phyloP scores from a whole-genome alignment of 2,888 invertebrate species.

The Chironomus tentans region DNA sequence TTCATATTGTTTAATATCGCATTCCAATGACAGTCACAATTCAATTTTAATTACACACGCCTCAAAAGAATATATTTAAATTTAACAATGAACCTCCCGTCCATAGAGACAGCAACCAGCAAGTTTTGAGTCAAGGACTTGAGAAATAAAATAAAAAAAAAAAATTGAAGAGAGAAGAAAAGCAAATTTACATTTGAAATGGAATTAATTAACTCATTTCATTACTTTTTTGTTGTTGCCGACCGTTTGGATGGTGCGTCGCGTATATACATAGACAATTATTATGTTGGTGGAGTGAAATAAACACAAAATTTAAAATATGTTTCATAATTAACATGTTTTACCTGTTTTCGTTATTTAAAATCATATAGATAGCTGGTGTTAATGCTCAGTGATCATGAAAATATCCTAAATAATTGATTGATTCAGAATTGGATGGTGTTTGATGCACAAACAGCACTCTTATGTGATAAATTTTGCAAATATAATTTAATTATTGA shows the following conservation, averaged over 20 bases:
- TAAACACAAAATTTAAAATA: neutral
- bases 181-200: conserved; percentile 22
- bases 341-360: neutral
- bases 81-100: no score
- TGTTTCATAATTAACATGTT: neutral
- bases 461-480: no score
- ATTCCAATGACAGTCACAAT: neutral
- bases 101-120: no score
- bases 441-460: neutral
- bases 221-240: neutral
- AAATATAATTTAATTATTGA: no score
- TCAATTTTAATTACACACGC: neutral
- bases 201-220: conserved; percentile 13
- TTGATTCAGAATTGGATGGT: neutral
- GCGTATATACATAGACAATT: neutral
- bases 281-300: neutral
- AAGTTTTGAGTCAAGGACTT: no score
- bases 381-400: neutral
- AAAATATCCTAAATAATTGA: neutral
- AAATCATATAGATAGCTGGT: neutral
- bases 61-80: neutral
- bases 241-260: neutral
- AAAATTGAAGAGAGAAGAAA: neutral
- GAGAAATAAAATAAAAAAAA: neutral
- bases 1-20: neutral